Base-by-base conservation (phyloP, 2,113 vertebrate genomes). In the Athene noctua region DNA sequence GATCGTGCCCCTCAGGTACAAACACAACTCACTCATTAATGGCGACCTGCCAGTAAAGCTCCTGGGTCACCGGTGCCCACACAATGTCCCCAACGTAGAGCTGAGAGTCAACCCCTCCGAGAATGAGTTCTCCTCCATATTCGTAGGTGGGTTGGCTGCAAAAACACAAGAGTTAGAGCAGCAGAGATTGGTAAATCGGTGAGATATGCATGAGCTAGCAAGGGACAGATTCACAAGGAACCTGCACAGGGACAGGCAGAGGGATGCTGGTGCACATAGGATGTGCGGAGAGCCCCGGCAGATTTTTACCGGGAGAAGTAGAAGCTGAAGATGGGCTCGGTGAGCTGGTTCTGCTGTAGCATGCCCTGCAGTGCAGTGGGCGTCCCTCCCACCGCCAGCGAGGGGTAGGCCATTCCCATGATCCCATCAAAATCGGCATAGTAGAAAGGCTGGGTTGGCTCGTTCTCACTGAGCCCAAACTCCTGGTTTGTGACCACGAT, bases 401-500 rank as follows among this genome's bases (percentile, higher is more conserved):
- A 57, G 27, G 98, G 97, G 61, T 94, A 98, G 38, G 68, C 97
- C 96, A 98, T 97, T 7, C 98, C 98, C 94, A 98, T 58, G 94
- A 98, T 98, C 13, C 98, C 98, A 1, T 98, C 98, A 34, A 98
- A 98, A 6, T 96, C 52, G 0, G 96, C 85, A 0, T 97, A 98
- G 74, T 97, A 98, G 90, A 98, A 98, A 3, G 96, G 97, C 44
- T 65, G 49, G 4, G 67, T 86, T 13, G 97, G 97, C 68, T 98
- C 98, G 0, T 44, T 15, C 68, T 79, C 14, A 58, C 98, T 99
- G 59, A 98, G 59, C 66, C 98, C 98, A 4, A 99, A 98, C 81
- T 98, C 97, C 96, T 99, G 99, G 27, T 98, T 93, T 2, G 32
- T 46, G 73, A 99, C 80, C 0, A 34, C 11, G 32, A 99, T 98